Base-by-base conservation (phyloP, 2,888 invertebrate genomes). In the Tachina lurida region DNA sequence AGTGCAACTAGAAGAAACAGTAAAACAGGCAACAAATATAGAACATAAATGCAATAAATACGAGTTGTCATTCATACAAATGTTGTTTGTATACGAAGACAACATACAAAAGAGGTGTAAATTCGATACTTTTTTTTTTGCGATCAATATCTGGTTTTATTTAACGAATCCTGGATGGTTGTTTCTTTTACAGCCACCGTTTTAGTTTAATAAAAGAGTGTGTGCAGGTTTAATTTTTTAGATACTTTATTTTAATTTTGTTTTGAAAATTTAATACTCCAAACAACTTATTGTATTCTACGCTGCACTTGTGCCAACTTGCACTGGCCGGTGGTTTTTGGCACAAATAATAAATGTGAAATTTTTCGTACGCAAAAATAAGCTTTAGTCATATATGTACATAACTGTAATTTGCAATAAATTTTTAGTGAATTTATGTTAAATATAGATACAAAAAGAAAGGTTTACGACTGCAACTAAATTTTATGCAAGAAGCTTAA, bases 101-200 rank as follows among this genome's bases (percentile, higher is more conserved):
- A 63, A 63, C 52, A 47, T 71, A 60, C n/a, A 39, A 63, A 67
- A 74, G 43, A 78, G 58, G 70, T 85, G 77, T 82, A 82, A 82
- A 85, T 78, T 74, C 52, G 77, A 85, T 78, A 80, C 73, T 71
- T 75, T 77, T 80, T n/a, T 52, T 10, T 70, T 75, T 52, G 45
- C 17, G 56, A 78, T 78, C 74, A 56, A 74, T 78, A 78, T 84
- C 78, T 74, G 60, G 39, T 77, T 65, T 77, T 58, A 31, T 39
- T 45, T 41, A 54, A 60, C 49, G 58, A 62, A 71, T 54, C 70
- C 70, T 67, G 54, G 7, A 63, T 76, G 45, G 45, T 75, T 39
- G 49, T 63, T 45, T 19, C 5, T 41, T 41, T 39, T 45, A 52
- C 45, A 12, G 49, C 65, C 65, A 83, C 58, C 17, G 76, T 65